phyloP scores from a whole-genome alignment of 1,140 invertebrate genomes.

The Trialeurodes vaporariorum region DNA sequence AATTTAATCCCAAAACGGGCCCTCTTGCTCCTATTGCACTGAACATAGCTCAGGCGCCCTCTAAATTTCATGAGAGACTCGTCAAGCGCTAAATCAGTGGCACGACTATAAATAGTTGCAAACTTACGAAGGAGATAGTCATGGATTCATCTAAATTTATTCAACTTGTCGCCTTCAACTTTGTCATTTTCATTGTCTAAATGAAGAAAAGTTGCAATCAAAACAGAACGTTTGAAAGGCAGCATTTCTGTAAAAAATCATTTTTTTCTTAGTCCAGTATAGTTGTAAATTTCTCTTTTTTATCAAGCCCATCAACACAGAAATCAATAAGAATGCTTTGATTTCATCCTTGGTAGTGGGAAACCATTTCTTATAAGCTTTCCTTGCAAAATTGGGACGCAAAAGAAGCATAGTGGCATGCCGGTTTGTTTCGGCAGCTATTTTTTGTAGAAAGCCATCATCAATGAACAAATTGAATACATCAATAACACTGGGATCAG shows the following conservation, averaged over 20 bases:
- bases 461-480: neutral
- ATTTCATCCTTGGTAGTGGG: neutral
- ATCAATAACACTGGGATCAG: neutral
- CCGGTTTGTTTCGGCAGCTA: neutral
- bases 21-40: constrained; percentile 20
- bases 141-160: neutral
- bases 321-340: neutral
- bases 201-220: neutral
- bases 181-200: neutral
- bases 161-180: neutral
- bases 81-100: constrained; percentile 14
- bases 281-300: neutral
- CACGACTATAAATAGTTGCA: constrained; percentile 16
- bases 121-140: neutral
- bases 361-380: neutral
- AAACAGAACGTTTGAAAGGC: neutral
- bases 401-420: neutral
- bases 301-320: neutral
- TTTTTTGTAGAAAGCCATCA: neutral
- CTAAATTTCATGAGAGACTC: constrained; percentile 21
- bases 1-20: constrained; percentile 18
- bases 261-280: neutral
- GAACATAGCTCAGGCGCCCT: constrained; percentile 17
- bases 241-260: neutral
- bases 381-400: neutral